phyloP scores from a whole-genome alignment of 64 coral and sea anemone genomes.

The Platygyra sinensis region DNA sequence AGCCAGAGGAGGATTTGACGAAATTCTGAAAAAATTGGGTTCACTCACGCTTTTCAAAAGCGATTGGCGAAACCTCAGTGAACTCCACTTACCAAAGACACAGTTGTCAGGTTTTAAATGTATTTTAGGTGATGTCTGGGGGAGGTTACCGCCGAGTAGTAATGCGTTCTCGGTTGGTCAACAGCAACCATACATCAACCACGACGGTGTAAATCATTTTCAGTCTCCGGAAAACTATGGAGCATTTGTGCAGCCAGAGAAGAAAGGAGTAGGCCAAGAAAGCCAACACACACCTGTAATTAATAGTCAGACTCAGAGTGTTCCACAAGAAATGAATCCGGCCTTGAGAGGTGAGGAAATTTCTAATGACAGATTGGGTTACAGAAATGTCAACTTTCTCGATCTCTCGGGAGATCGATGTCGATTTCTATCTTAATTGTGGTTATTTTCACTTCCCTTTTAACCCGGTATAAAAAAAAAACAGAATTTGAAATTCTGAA shows the following conservation, averaged over 20 bases:
- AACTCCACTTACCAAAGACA: neutral
- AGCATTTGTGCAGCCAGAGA: constrained; percentile 17
- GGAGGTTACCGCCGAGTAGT: constrained; percentile 36
- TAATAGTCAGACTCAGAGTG: constrained; percentile 14
- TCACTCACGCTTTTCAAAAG: constrained; percentile 27
- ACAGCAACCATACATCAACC: constrained; percentile 37
- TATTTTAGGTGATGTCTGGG: constrained; percentile 37
- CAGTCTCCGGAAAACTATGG: constrained; percentile 14
- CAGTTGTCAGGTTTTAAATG: constrained; percentile 3
- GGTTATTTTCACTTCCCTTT: neutral
- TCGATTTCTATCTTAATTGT: neutral
- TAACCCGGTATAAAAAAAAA: neutral
- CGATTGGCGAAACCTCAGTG: neutral
- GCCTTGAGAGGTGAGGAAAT: constrained; percentile 28
- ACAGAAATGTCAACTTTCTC: constrained; percentile 6
- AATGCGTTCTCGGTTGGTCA: constrained; percentile 49
- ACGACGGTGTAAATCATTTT: constrained; percentile 22
- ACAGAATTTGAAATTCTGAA: neutral
- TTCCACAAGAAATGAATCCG: constrained; percentile 32
- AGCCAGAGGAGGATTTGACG: neutral
- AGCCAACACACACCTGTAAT: neutral
- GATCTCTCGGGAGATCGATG: neutral
- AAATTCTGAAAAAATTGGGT: constrained; percentile 13
- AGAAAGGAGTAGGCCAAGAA: constrained; percentile 9
- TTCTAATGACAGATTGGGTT: constrained; percentile 34